Conservation (phyloP, 2,113 vertebrate genomes). For the Scomber scombrus region DNA sequence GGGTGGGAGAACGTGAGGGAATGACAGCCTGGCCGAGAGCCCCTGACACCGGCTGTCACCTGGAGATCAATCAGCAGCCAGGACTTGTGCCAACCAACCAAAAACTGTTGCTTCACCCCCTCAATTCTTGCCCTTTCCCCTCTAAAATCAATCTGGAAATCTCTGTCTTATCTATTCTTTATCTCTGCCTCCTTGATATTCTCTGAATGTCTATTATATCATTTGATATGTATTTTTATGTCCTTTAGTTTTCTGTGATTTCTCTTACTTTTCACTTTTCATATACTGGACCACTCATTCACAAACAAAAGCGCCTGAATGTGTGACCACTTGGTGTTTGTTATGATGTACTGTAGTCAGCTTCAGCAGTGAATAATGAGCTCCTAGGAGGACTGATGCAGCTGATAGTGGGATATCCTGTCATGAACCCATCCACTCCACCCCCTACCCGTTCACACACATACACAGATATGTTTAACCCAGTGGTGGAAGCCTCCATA, state of each 20-base stretch:
- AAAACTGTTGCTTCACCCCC: slow-evolving; percentile 63
- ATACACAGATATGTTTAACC: not conserved
- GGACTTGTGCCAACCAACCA: slow-evolving; percentile 67
- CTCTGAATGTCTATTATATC: slow-evolving; percentile 16
- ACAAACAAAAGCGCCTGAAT: slow-evolving; percentile 8
- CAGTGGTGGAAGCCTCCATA: slow-evolving; percentile 4
- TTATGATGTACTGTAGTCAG: slow-evolving; percentile 42
- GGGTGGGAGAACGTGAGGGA: not conserved
- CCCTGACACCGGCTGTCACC: slow-evolving; percentile 79
- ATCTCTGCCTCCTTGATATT: slow-evolving; percentile 11
- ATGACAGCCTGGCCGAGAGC: slow-evolving; percentile 76
- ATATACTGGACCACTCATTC: slow-evolving; percentile 20
- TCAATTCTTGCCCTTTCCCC: slow-evolving; percentile 15
- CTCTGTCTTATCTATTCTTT: slow-evolving; percentile 13
- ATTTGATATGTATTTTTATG: slow-evolving; percentile 29
- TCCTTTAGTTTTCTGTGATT: slow-evolving; percentile 14
- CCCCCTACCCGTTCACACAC: not conserved
- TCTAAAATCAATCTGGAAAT: slow-evolving; percentile 23
- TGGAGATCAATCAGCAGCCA: slow-evolving; percentile 77
- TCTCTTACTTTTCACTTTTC: slow-evolving; percentile 9
- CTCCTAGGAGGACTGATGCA: slow-evolving; percentile 60
- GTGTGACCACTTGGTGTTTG: slow-evolving; percentile 56
- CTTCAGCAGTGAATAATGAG: slow-evolving; percentile 74
- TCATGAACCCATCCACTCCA: slow-evolving; percentile 30
- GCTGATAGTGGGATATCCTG: slow-evolving; percentile 32